These are phyloP conservation scores for Drosophila sechellia DNA, from an alignment of 1,140 invertebrate genomes.

Conservation along the genomic window DNA sequence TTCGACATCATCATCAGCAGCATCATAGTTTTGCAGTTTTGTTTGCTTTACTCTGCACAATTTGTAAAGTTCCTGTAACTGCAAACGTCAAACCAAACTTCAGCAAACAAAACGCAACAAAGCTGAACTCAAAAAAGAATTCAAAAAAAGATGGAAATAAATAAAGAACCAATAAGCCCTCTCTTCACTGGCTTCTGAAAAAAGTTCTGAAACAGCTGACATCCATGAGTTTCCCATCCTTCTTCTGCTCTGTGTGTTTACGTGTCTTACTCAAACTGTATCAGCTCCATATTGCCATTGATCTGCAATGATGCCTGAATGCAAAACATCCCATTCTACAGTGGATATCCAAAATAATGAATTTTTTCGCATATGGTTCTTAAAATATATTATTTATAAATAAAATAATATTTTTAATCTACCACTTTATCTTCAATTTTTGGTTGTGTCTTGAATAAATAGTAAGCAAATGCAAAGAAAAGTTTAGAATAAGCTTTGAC, in stretches of 20 bases:
- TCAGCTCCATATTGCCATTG: constrained; percentile 46
- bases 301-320: constrained; percentile 70
- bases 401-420: too few species aligned
- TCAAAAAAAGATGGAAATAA: constrained; percentile 44
- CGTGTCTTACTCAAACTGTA: constrained; percentile 1
- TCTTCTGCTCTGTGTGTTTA: constrained; percentile 14
- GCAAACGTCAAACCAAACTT: constrained; percentile 48
- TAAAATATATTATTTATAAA: too few species aligned
- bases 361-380: too few species aligned
- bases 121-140: constrained; percentile 15
- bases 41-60: constrained; percentile 59
- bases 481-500: too few species aligned
- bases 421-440: too few species aligned
- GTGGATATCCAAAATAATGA: background rate
- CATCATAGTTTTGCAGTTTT: constrained; percentile 71
- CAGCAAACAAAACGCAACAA: constrained; percentile 37
- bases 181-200: constrained; percentile 19
- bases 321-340: constrained; percentile 37
- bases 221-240: constrained; percentile 3
- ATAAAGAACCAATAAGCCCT: constrained; percentile 47
- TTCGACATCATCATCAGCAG: constrained; percentile 51
- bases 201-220: constrained; percentile 55
- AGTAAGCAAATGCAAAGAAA: too few species aligned
- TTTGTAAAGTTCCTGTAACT: constrained; percentile 71
- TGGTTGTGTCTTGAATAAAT: too few species aligned